Evolutionary conservation across 2,888 invertebrate genomes (phyloP), one percentile per base, ranked within the genome.

Genomic region (Cheilosia soror): DNA sequence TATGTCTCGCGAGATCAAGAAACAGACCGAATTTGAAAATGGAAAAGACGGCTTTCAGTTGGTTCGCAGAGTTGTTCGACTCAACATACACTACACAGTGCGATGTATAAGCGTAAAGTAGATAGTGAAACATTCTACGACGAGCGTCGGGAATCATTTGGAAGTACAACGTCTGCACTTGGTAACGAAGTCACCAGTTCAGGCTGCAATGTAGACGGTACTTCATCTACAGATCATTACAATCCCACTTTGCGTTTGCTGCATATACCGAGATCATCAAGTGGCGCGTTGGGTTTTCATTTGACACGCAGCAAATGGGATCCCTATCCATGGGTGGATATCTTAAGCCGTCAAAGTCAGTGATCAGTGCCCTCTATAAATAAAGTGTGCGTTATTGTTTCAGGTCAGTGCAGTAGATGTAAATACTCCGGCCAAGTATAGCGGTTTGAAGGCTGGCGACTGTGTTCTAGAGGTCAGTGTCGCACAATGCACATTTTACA

Each of bases 281-380:
- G 88, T 27, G 94, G 93, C 72, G 94, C 94, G 2, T 94, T 95
- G 51, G 96, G 96, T 0, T 96, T 96, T 90, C 94, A 96, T 83
- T 92, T 96, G 47, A 95, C 96, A 0, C 94, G 96, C 88, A 95
- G 95, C 5, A 94, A 96, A 80, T 96, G 96, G 96, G 96, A 96
- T 91, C 96, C 96, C 0, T 96, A 96, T 92, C 96, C 96, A 27
- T 96, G 96, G 96, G 95, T 96, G 88, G 91, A 92, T 89, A 81
- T 49, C 57, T 60, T 31, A 65, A 44, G 9, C 11, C 37, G 5
- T 11, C 15, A 47, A 27, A 57, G 29, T 57, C 37, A 11, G 68
- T 51, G 66, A 27, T 6, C 47, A 37, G 53, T 57, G 53, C 5
- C 47, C 29, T 62, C 29, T 60, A 62, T 47, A 37, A 37, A 37